Base-by-base conservation (phyloP, 1,140 invertebrate genomes). In the Acromyrmex echinatior region DNA sequence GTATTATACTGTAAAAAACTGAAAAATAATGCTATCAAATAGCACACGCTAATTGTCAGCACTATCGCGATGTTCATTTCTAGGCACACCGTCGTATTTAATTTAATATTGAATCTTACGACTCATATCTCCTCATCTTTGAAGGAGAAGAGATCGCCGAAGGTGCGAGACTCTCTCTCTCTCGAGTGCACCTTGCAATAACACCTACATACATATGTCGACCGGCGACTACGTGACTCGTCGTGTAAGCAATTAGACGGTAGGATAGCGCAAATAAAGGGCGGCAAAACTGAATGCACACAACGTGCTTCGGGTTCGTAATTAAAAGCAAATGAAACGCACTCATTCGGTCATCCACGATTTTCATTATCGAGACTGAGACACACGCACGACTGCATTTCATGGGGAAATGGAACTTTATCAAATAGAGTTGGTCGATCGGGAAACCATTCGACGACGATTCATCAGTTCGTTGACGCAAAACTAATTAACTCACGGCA, bases 241-340 rank as follows among this genome's bases (percentile, higher is more conserved):
- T 65, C 86, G 87, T 86, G 89, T 84, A 90, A 71, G 88, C 86
- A 90, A 90, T 90, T 90, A 90, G 89, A 90, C 88, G 70, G 62
- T 76, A 73, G 82, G 66, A 76, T 88, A 73, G 76, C 76, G 82
- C 82, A 85, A 86, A 90, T 89, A 90, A 89, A 90, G 79, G 87
- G 82, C 62, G 79, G 56, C 84, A 49, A 21, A 21, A 60, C 53
- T 62, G 56, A 76, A 76, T 80, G 77, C 76, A 79, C 70, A 86
- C 81, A 86, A 66, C 86, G 87, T 89, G 80, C 70, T 88, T 76
- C n/a, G 53, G 45, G 39, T 25, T 28, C 18, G 60, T 66, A 81
- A 90, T 77, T 70, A 86, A 89, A 86, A 89, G 84, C 56, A 78
- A 45, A 62, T 66, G 60, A 25, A 49, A 79, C 35, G 58, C 12